Percentiles rank a stretch among this genome's conserved stretches.
Evolutionary conservation across 2,113 vertebrate genomes (phyloP).

Genomic region (Alethe diademata): DNA sequence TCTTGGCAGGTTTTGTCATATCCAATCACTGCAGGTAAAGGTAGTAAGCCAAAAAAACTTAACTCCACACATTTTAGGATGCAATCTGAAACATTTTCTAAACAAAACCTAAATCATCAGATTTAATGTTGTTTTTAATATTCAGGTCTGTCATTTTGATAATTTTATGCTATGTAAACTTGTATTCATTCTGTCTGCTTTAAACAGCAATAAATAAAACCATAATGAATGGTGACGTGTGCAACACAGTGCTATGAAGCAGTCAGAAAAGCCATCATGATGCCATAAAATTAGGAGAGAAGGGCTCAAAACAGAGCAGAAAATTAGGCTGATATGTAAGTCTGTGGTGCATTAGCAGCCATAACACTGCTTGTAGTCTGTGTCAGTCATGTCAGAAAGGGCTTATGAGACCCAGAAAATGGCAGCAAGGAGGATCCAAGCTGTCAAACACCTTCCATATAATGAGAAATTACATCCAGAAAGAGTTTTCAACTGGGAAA

Average conservation of each 20-base stretch:
- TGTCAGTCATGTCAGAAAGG: neutral
- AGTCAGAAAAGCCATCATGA: neutral
- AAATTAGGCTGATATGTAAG: neutral
- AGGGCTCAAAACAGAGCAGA: neutral
- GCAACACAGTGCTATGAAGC: neutral
- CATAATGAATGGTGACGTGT: neutral
- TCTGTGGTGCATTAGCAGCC: neutral
- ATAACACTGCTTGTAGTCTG: neutral
- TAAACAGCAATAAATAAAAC: neutral
- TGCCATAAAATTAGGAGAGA: neutral
- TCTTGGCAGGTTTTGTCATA: neutral
- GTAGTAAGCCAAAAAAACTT: neutral
- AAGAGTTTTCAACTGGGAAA: neutral
- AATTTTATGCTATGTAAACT: neutral
- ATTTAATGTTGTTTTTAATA: neutral
- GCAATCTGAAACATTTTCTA: neutral
- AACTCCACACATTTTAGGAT: neutral
- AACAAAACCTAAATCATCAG: neutral
- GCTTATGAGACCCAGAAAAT: neutral
- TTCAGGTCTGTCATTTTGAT: neutral
- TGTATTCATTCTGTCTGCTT: neutral
- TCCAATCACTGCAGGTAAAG: neutral
- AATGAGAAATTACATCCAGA: neutral
- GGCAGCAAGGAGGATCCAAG: neutral
- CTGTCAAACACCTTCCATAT: neutral